phyloP scores from a whole-genome alignment of 2,797 vertebrate genomes.

The Melanotaenia pygmaea region DNA sequence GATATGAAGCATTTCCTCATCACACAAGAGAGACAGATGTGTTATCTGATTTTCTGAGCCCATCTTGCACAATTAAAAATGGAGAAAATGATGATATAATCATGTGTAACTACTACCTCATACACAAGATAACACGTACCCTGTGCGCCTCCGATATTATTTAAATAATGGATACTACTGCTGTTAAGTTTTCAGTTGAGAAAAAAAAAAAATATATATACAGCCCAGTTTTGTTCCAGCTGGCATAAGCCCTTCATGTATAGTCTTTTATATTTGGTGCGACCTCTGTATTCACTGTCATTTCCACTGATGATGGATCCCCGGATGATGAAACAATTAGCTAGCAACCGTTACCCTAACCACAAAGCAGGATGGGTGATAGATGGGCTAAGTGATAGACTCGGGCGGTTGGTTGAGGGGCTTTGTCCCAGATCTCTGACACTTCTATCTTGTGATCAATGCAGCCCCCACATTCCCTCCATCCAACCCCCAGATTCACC shows the following conservation, averaged over 20 bases:
- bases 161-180: background rate
- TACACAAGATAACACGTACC: conserved; percentile 44
- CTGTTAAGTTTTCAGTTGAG: conserved; percentile 19
- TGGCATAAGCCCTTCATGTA: conserved; percentile 17
- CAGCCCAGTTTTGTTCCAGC: conserved; percentile 26
- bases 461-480: conserved; percentile 46
- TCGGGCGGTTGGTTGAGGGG: conserved; percentile 65
- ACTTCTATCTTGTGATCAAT: conserved; percentile 73
- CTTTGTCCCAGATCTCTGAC: conserved; percentile 75
- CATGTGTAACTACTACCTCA: conserved; percentile 50
- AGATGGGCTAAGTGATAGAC: conserved; percentile 81
- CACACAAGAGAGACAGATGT: conserved; percentile 17
- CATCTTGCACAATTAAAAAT: background rate
- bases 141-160: conserved; percentile 2
- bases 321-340: conserved; percentile 91
- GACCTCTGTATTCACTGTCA: conserved; percentile 82
- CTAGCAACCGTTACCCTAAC: conserved; percentile 83
- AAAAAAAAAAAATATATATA: background rate
- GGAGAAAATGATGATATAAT: background rate
- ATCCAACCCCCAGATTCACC: conserved; percentile 51
- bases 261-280: conserved; percentile 66
- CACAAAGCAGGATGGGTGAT: conserved; percentile 79
- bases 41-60: background rate
- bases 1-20: conserved; percentile 56
- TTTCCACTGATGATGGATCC: conserved; percentile 79